phyloP scores from a whole-genome alignment of 2,888 invertebrate genomes.

The Parapristionchus giblindavisi region DNA sequence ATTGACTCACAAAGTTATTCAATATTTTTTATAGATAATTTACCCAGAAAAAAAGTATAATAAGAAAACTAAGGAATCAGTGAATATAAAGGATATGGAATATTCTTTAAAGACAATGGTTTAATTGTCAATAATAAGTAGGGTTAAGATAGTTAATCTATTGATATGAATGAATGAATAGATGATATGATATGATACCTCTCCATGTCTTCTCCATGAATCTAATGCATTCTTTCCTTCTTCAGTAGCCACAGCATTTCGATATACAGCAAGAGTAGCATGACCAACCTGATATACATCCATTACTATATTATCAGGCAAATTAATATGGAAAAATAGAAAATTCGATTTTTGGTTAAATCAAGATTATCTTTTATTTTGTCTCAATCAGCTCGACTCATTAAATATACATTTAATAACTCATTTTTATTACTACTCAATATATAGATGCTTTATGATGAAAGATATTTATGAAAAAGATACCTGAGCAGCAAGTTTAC shows the following conservation, averaged over 20 bases:
- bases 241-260: conserved; percentile 70
- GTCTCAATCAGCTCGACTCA: no score
- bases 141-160: no score
- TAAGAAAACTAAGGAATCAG: background rate
- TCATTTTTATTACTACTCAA: background rate
- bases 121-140: no score
- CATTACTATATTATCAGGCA: background rate
- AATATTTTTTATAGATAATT: background rate
- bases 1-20: background rate
- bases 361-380: no score
- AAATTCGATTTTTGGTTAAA: no score
- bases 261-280: conserved; percentile 76
- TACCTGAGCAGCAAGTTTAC: conserved; percentile 76
- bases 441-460: background rate
- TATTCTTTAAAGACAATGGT: no score
- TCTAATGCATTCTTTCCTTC: conserved; percentile 56
- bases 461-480: background rate
- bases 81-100: no score
- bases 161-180: no score
- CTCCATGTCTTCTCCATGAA: conserved; percentile 50
- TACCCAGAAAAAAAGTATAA: background rate
- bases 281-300: conserved; percentile 71
- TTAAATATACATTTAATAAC: no score
- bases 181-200: no score
- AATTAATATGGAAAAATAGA: no score